Percentiles rank a stretch among this genome's conserved stretches.
Conservation (phyloP, 2,888 invertebrate species). For the Actias luna region DNA sequence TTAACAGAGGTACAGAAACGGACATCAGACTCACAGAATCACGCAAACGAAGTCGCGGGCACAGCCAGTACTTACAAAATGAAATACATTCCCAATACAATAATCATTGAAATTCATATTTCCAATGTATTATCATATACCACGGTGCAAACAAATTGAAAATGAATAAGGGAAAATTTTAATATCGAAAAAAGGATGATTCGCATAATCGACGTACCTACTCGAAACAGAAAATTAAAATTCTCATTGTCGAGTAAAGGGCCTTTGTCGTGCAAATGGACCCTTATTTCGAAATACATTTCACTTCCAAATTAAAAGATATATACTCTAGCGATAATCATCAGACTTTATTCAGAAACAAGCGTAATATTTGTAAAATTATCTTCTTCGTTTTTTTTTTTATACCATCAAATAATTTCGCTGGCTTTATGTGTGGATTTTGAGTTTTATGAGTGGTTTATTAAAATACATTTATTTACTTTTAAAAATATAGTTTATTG, state of each 20-base stretch:
- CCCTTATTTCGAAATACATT: slow-evolving; percentile 37
- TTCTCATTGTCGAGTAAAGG: slow-evolving; percentile 38
- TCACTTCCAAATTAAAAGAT: slow-evolving; percentile 40
- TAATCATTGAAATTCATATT: neutral
- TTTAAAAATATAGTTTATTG: too few relatives aligned
- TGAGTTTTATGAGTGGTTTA: too few relatives aligned
- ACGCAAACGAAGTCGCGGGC: too few relatives aligned
- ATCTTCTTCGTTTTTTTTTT: neutral
- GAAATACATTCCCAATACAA: slow-evolving; percentile 1
- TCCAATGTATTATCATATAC: too few relatives aligned
- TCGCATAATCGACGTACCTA: slow-evolving; percentile 15
- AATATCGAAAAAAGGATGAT: slow-evolving; percentile 30
- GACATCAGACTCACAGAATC: too few relatives aligned
- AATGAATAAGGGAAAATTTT: slow-evolving; percentile 10
- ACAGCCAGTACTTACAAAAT: neutral
- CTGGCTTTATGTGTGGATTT: too few relatives aligned
- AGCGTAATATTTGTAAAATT: neutral
- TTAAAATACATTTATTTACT: too few relatives aligned
- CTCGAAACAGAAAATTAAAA: slow-evolving; percentile 49
- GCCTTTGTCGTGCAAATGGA: slow-evolving; percentile 37
- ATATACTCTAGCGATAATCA: slow-evolving; percentile 16
- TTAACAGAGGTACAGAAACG: too few relatives aligned
- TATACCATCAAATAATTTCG: too few relatives aligned
- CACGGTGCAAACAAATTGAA: slow-evolving; percentile 11
- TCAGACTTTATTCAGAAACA: neutral